Evolutionary conservation across 1,140 invertebrate genomes (phyloP).

Genomic region (Ips typographus): DNA sequence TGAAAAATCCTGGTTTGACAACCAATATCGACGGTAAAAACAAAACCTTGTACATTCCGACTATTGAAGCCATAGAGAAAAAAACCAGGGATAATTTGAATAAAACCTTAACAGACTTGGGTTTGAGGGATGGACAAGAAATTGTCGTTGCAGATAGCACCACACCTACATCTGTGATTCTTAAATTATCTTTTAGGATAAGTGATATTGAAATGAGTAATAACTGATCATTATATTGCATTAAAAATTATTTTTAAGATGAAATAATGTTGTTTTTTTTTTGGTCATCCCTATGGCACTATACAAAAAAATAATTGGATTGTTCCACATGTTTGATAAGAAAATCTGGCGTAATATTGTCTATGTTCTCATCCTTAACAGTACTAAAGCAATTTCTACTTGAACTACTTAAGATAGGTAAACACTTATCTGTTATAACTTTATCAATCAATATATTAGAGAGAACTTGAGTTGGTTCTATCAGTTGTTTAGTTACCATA

Average conservation of each 20-base stretch:
- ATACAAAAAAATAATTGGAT: no score
- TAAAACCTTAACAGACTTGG: conserved; percentile 82
- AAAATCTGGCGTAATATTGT: no score
- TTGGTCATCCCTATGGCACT: no score
- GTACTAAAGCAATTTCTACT: no score
- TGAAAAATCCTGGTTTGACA: conserved; percentile 85
- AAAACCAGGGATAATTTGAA: conserved; percentile 83
- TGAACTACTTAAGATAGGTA: no score
- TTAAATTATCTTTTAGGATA: conserved; percentile 65
- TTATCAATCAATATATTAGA: no score
- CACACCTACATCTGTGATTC: conserved; percentile 75
- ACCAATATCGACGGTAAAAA: conserved; percentile 78
- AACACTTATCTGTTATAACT: no score
- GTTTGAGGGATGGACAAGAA: conserved; percentile 76
- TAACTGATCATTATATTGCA: neutral
- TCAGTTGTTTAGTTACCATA: no score
- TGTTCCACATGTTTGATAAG: no score
- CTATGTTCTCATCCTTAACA: no score
- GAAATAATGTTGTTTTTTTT: no score
- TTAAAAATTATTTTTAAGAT: neutral
- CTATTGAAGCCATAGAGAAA: conserved; percentile 86
- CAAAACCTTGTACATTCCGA: conserved; percentile 91
- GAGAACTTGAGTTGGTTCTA: no score
- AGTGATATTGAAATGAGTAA: conserved; percentile 57
- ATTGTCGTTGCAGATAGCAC: conserved; percentile 89